Conservation (phyloP, 1,140 invertebrate genomes). For the Trialeurodes vaporariorum region DNA sequence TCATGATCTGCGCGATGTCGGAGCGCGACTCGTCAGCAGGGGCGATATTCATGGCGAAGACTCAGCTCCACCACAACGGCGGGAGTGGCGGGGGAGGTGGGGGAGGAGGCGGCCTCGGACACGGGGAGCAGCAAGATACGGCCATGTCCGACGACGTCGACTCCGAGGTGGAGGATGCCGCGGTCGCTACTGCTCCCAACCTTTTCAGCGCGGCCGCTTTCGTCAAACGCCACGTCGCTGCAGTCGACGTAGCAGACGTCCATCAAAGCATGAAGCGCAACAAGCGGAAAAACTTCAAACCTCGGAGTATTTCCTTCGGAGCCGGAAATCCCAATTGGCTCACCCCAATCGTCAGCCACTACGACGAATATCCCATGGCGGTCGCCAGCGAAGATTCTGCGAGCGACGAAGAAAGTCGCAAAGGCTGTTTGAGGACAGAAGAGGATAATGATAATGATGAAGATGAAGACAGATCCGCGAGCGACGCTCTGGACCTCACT, state of each 20-base stretch:
- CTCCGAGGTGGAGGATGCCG: background rate
- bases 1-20: background rate
- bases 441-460: no score
- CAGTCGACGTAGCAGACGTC: conserved; percentile 15
- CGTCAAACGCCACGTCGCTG: no score
- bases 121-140: background rate
- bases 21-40: background rate
- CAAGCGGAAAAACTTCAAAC: conserved; percentile 40
- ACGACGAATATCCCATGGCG: conserved; percentile 2
- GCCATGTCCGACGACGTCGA: background rate
- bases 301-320: conserved; percentile 34
- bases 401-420: conserved; percentile 14
- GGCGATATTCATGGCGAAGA: background rate
- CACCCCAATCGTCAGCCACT: conserved; percentile 15
- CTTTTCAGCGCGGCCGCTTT: background rate
- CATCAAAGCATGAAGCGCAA: conserved; percentile 28
- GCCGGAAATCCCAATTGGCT: conserved; percentile 22
- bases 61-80: background rate
- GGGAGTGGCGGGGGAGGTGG: background rate
- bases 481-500: conserved; percentile 9
- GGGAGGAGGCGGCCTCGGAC: background rate
- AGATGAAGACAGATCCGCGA: conserved; percentile 11
- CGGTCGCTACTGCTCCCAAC: background rate
- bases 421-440: no score
- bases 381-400: conserved; percentile 16